Percentiles rank a stretch among this genome's conserved stretches.
These are phyloP conservation scores for Heliconius hewitsoni DNA, from an alignment of 1,140 invertebrate genomes.

Conservation along the genomic window DNA sequence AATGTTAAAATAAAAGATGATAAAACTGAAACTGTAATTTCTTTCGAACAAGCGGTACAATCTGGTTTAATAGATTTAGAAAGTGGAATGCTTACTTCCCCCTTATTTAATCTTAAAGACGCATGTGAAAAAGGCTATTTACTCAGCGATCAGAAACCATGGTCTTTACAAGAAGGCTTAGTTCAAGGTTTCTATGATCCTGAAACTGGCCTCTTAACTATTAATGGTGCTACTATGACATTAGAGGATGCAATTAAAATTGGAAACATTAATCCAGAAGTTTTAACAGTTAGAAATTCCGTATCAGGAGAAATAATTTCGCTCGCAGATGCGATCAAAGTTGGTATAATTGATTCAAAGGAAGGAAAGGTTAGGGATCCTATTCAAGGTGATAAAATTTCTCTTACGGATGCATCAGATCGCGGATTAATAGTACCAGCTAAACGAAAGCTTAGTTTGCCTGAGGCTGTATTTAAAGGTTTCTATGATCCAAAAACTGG, in stretches of 20 bases:
- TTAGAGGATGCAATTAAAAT: constrained; percentile 90
- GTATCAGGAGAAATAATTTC: constrained; percentile 89
- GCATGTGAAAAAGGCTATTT: constrained; percentile 90
- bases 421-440: constrained; percentile 90
- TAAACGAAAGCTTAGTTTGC: constrained; percentile 90
- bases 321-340: constrained; percentile 90
- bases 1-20: constrained; percentile 89
- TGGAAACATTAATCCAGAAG: constrained; percentile 88
- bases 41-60: constrained; percentile 86
- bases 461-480: constrained; percentile 93
- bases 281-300: constrained; percentile 91
- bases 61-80: constrained; percentile 87
- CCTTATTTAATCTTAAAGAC: constrained; percentile 87
- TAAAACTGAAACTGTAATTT: constrained; percentile 84
- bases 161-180: constrained; percentile 92
- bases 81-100: constrained; percentile 85
- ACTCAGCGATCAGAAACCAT: constrained; percentile 88
- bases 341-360: constrained; percentile 90
- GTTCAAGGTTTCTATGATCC: constrained; percentile 91
- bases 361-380: constrained; percentile 90
- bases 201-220: constrained; percentile 87
- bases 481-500: constrained; percentile 89
- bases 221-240: constrained; percentile 87
- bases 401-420: constrained; percentile 90
- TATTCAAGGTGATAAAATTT: constrained; percentile 86